Evolutionary conservation across 1,140 invertebrate species (phyloP).

Genomic region (Triops cancriformis): DNA sequence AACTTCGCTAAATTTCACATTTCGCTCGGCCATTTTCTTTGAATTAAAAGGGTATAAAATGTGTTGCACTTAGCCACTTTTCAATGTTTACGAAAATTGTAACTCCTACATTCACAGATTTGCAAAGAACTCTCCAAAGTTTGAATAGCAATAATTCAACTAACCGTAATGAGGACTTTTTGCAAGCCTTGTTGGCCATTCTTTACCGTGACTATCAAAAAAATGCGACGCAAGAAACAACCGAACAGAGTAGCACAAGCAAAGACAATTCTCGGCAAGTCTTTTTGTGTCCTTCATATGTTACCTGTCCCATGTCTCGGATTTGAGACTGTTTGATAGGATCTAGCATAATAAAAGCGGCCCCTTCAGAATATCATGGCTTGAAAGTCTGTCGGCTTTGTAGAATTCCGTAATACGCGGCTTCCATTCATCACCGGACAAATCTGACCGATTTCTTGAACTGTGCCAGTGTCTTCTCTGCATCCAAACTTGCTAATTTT

Average conservation of each 20-base stretch:
- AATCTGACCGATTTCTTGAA: not conserved
- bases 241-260: not conserved
- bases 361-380: not conserved
- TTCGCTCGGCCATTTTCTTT: too few species aligned
- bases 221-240: too few species aligned
- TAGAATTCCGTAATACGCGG: not conserved
- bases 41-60: too few species aligned
- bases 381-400: not conserved
- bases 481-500: not conserved
- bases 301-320: conserved; percentile 4
- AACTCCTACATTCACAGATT: too few species aligned
- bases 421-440: not conserved
- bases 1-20: too few species aligned
- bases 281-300: not conserved
- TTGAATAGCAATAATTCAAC: too few species aligned
- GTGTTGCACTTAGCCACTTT: too few species aligned
- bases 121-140: too few species aligned
- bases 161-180: too few species aligned
- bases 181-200: too few species aligned
- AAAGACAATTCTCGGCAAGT: not conserved
- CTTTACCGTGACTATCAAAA: too few species aligned
- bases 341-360: not conserved
- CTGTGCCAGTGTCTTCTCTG: not conserved
- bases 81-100: too few species aligned
- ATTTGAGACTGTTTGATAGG: not conserved